These are phyloP conservation scores for Chaetodon trifascialis DNA, from an alignment of 2,113 vertebrate species.

Conservation along the genomic window DNA sequence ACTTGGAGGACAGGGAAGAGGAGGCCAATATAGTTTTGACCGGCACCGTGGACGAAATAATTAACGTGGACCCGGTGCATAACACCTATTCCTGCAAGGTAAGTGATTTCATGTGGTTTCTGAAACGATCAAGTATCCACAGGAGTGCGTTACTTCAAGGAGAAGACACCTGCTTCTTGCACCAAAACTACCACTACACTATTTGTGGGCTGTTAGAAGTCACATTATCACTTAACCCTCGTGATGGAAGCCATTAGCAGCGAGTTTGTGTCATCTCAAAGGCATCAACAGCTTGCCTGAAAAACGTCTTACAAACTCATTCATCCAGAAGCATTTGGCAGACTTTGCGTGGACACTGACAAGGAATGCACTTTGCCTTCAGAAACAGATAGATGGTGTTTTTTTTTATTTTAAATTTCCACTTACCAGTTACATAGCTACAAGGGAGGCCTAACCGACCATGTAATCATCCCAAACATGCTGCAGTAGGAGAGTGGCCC, in stretches of 20 bases:
- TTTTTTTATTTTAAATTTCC: constrained; percentile 34
- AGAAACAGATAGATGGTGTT: constrained; percentile 29
- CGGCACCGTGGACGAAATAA: constrained; percentile 96
- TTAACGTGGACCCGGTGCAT: constrained; percentile 97
- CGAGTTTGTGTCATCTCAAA: background rate
- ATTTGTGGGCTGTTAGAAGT: background rate
- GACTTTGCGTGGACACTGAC: constrained; percentile 25
- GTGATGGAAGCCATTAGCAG: constrained; percentile 34
- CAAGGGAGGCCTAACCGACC: constrained; percentile 52
- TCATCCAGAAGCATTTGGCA: constrained; percentile 48
- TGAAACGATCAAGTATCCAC: background rate
- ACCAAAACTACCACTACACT: background rate
- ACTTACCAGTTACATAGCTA: constrained; percentile 56
- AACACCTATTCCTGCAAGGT: constrained; percentile 99
- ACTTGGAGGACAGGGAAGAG: constrained; percentile 91
- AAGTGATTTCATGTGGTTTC: constrained; percentile 38
- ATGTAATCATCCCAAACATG: constrained; percentile 69
- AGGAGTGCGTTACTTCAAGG: background rate
- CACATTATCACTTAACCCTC: background rate
- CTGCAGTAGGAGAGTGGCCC: constrained; percentile 52
- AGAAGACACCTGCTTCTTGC: constrained; percentile 61
- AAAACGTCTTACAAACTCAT: constrained; percentile 54
- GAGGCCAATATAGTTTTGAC: constrained; percentile 96
- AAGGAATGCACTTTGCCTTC: constrained; percentile 41
- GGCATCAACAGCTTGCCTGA: constrained; percentile 30